Evolutionary conservation across 2,888 invertebrate species (phyloP).

Genomic region (Phlogophora meticulosa): DNA sequence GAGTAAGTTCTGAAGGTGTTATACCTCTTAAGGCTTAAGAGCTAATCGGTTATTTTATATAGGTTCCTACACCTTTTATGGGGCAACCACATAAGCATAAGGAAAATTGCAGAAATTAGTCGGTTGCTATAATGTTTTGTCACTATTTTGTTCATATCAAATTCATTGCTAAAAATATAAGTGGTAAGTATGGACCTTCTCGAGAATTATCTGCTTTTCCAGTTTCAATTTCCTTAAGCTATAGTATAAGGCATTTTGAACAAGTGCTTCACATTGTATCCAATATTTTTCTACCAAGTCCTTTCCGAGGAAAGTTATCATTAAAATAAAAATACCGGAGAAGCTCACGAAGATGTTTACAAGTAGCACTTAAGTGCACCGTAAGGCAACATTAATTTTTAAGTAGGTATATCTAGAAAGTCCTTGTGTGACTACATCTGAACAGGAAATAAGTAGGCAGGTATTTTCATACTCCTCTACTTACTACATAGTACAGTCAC

Average conservation of each 20-base stretch:
- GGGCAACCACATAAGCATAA: too few relatives aligned
- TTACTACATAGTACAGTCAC: slow-evolving; percentile 19
- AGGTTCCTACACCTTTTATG: too few relatives aligned
- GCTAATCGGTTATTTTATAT: too few relatives aligned
- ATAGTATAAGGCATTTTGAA: too few relatives aligned
- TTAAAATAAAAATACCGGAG: slow-evolving; percentile 19
- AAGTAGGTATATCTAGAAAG: slow-evolving; percentile 67
- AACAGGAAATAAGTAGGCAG: slow-evolving; percentile 68
- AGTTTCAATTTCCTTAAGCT: too few relatives aligned
- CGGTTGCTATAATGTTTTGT: slow-evolving; percentile 1
- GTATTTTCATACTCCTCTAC: slow-evolving; percentile 45
- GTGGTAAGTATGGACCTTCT: too few relatives aligned
- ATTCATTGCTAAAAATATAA: neutral
- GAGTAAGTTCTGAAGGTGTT: too few relatives aligned
- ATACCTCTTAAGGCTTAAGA: too few relatives aligned
- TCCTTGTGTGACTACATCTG: slow-evolving; percentile 60
- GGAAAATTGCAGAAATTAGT: neutral
- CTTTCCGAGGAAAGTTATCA: slow-evolving; percentile 22
- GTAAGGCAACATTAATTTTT: slow-evolving; percentile 60
- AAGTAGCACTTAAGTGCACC: slow-evolving; percentile 53
- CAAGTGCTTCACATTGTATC: neutral
- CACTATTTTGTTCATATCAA: neutral
- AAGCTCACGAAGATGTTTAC: slow-evolving; percentile 37
- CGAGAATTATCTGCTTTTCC: too few relatives aligned
- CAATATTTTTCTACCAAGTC: neutral